phyloP scores from a whole-genome alignment of 2,113 vertebrate genomes.

The Cairina moschata region DNA sequence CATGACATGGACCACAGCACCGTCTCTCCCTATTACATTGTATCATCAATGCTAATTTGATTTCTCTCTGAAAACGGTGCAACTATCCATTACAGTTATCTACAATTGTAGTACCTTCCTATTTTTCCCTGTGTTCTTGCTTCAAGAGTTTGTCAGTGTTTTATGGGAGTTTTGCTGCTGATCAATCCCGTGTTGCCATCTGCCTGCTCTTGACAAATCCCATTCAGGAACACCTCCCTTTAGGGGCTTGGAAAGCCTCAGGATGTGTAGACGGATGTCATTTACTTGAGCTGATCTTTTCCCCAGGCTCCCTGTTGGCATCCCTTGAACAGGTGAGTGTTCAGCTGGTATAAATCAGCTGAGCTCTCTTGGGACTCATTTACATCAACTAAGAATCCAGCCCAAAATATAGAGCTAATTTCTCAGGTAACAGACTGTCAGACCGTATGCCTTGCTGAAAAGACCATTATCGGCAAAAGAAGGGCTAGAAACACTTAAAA shows the following conservation, averaged over 20 bases:
- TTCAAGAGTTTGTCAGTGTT: background rate
- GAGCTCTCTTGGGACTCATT: conserved; percentile 42
- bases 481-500: background rate
- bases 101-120: background rate
- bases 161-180: background rate
- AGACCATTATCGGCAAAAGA: background rate
- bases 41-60: background rate
- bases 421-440: background rate
- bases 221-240: background rate
- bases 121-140: background rate
- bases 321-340: conserved; percentile 43
- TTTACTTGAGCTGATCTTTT: conserved; percentile 24
- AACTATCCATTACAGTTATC: background rate
- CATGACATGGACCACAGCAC: background rate
- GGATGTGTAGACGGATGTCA: conserved; percentile 23
- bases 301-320: background rate
- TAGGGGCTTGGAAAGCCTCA: conserved; percentile 10
- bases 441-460: background rate
- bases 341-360: conserved; percentile 22
- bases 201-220: conserved; percentile 41
- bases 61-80: background rate
- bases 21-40: background rate
- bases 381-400: conserved; percentile 7
- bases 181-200: conserved; percentile 17
- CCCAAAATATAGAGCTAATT: background rate